phyloP scores from a whole-genome alignment of 2,888 invertebrate genomes.

The Ryuthela nishihirai region DNA sequence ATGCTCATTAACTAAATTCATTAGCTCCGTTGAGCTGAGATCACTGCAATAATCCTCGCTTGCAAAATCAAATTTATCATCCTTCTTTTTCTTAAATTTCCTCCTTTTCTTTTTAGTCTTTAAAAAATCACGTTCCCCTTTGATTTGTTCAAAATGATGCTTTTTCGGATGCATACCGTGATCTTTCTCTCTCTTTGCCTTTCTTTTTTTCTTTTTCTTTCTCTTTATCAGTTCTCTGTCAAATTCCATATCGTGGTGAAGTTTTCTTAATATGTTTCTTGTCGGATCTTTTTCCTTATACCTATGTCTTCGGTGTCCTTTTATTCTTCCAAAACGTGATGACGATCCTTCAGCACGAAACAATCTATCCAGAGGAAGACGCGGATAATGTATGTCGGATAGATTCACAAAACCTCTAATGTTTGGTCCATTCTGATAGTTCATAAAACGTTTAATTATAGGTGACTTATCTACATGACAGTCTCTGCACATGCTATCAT shows the following conservation, averaged over 20 bases:
- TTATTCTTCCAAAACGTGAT: constrained; percentile 21
- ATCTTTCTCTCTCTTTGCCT: constrained; percentile 19
- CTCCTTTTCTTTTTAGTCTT: constrained; percentile 33
- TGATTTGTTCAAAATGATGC: constrained; percentile 22
- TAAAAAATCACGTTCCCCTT: constrained; percentile 10
- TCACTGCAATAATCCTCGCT: constrained; percentile 34
- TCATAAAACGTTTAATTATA: constrained; percentile 29
- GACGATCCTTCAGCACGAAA: constrained; percentile 28
- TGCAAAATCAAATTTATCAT: constrained; percentile 26
- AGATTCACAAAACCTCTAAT: constrained; percentile 25
- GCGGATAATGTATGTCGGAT: constrained; percentile 28
- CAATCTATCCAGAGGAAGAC: constrained; percentile 25
- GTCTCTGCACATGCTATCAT: constrained; percentile 22
- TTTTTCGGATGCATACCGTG: constrained; percentile 14
- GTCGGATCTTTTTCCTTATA: constrained; percentile 25
- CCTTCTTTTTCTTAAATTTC: constrained; percentile 30
- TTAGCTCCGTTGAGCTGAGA: constrained; percentile 26
- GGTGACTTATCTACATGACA: constrained; percentile 14
- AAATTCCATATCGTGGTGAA: constrained; percentile 11
- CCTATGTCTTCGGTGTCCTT: constrained; percentile 23
- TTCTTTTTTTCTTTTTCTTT: constrained; percentile 31
- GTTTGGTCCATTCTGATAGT: constrained; percentile 10
- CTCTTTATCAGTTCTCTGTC: constrained; percentile 20
- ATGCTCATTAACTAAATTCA: constrained; percentile 33
- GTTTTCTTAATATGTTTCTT: constrained; percentile 12